These are phyloP conservation scores for Venusia cambrica DNA, from an alignment of 2,888 invertebrate species.

Conservation along the genomic window DNA sequence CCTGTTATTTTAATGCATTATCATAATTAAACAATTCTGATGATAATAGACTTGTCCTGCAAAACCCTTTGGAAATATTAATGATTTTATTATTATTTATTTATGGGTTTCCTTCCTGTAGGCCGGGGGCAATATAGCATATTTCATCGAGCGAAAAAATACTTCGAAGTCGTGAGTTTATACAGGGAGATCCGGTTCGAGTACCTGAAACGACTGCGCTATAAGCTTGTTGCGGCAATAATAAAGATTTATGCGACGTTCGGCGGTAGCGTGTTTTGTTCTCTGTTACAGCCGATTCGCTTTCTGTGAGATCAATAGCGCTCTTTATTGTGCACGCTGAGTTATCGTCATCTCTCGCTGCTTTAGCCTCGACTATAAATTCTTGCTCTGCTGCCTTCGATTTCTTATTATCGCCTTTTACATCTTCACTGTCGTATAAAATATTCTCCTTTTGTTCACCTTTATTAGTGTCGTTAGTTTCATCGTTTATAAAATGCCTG, in stretches of 20 bases:
- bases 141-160: slow-evolving; percentile 80
- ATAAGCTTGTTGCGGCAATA: slow-evolving; percentile 80
- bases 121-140: slow-evolving; percentile 73
- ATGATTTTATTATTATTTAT: slow-evolving; percentile 81
- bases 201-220: slow-evolving; percentile 74
- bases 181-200: slow-evolving; percentile 72
- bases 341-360: slow-evolving; percentile 67
- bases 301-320: slow-evolving; percentile 77
- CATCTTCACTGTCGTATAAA: slow-evolving; percentile 56
- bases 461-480: slow-evolving; percentile 37
- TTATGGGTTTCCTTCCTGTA: slow-evolving; percentile 78
- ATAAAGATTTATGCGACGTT: slow-evolving; percentile 81
- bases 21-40: slow-evolving; percentile 81
- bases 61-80: slow-evolving; percentile 81
- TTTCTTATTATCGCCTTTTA: slow-evolving; percentile 70
- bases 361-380: slow-evolving; percentile 63
- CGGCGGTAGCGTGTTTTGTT: slow-evolving; percentile 79
- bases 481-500: slow-evolving; percentile 36
- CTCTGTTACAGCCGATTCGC: slow-evolving; percentile 76
- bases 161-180: slow-evolving; percentile 75
- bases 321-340: slow-evolving; percentile 73
- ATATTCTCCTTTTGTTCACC: slow-evolving; percentile 46
- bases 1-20: slow-evolving; percentile 80
- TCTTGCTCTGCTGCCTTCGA: slow-evolving; percentile 53
- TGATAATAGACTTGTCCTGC: slow-evolving; percentile 80